Evolutionary conservation across 2,113 vertebrate genomes (phyloP).

Genomic region (Dermatemys mawii): DNA sequence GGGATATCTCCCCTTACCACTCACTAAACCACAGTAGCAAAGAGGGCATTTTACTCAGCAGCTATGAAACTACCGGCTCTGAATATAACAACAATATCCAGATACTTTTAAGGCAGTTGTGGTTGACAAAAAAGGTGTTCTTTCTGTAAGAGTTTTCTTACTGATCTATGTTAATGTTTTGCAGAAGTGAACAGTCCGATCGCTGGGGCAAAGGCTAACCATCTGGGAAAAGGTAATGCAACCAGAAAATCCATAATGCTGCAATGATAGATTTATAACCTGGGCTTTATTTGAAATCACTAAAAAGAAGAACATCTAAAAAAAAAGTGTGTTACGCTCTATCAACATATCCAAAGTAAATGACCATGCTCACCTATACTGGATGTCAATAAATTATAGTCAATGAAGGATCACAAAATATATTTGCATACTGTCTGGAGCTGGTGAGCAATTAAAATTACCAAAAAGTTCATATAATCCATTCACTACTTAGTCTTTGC

Average conservation of each 20-base stretch:
- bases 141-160: slow-evolving; percentile 67
- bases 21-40: neutral
- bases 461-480: slow-evolving; percentile 14
- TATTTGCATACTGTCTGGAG: neutral
- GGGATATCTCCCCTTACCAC: neutral
- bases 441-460: neutral
- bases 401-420: neutral
- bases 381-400: neutral
- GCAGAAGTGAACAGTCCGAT: slow-evolving; percentile 67
- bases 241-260: slow-evolving; percentile 65
- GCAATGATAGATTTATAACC: slow-evolving; percentile 47
- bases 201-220: slow-evolving; percentile 73
- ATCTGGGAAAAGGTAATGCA: slow-evolving; percentile 68
- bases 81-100: slow-evolving; percentile 36
- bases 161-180: slow-evolving; percentile 68
- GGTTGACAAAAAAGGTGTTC: slow-evolving; percentile 67
- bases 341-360: neutral
- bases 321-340: neutral
- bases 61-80: slow-evolving; percentile 18
- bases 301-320: neutral
- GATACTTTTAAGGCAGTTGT: slow-evolving; percentile 53
- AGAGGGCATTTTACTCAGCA: slow-evolving; percentile 19
- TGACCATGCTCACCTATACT: neutral
- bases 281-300: slow-evolving; percentile 49
- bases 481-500: neutral